Evolutionary conservation across 2,113 vertebrate species (phyloP), one percentile per base, ranked within the genome.

Genomic region (Chaetura pelagica): DNA sequence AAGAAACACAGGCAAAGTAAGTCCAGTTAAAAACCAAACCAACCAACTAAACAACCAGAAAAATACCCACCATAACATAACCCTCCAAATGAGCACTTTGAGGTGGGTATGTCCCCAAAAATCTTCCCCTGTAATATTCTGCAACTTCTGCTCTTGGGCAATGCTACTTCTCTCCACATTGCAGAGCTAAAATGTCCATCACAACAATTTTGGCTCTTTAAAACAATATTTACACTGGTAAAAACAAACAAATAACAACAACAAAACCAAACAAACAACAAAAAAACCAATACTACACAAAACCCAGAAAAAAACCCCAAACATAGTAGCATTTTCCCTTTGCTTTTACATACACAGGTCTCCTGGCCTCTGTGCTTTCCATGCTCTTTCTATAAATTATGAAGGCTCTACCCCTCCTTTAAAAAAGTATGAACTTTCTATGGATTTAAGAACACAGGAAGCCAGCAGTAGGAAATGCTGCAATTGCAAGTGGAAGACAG

Each of bases 161-260:
- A 48, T 1, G 1, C n/a, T 22, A 18, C 17, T 72, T 5, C 38
- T 29, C 40, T 71, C n/a, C 22, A 63, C 15, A 19, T 0, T 61
- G 30, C 46, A 89, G 44, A 48, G 32, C 29, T 73, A 48, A 66
- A 30, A 17, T 81, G 29, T 72, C 40, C 35, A 68, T 26, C 29
- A 20, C 29, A 63, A 10, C 23, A 52, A 29, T 32, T 82, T 20
- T 64, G 24, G 30, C 24, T 73, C 23, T 66, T 54, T 27, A 35
- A 69, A 83, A 77, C 15, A 84, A 24, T 38, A 76, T 48, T 85
- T 80, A 32, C 49, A 72, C 20, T 42, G n/a, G 32, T 22, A 13
- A 49, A 77, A 87, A 2, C n/a, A n/a, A n/a, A n/a, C n/a, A n/a
- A n/a, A n/a, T n/a, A n/a, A n/a, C n/a, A n/a, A 38, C 38, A 38